phyloP scores from a whole-genome alignment of 1,140 invertebrate species.

The Thaumatotibia leucotreta region DNA sequence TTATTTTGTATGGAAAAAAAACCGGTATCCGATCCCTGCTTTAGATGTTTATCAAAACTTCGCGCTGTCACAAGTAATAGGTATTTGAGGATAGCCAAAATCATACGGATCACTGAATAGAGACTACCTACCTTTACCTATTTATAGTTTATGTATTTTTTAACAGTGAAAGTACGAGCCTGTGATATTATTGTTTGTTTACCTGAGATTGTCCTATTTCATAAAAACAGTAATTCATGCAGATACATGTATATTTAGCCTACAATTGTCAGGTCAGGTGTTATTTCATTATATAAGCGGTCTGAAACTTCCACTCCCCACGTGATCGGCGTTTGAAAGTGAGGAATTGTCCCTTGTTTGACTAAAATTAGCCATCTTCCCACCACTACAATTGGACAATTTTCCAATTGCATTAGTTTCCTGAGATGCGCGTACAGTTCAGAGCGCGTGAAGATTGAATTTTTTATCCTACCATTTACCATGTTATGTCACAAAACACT shows the following conservation, averaged over 20 bases:
- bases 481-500: too few species aligned
- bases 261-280: not conserved
- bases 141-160: too few species aligned
- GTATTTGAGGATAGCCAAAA: too few species aligned
- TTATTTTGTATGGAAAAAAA: too few species aligned
- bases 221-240: not conserved
- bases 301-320: not conserved
- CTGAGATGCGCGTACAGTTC: conserved; percentile 46
- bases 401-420: conserved; percentile 69
- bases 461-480: conserved; percentile 15
- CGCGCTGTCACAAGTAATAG: too few species aligned
- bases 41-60: too few species aligned
- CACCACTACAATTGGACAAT: conserved; percentile 65
- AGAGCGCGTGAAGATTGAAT: conserved; percentile 23
- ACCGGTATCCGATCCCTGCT: too few species aligned
- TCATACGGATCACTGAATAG: too few species aligned
- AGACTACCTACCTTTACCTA: too few species aligned
- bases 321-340: conserved; percentile 27
- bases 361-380: conserved; percentile 59
- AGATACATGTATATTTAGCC: not conserved
- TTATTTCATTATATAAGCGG: not conserved
- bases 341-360: conserved; percentile 42
- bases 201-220: too few species aligned
- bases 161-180: too few species aligned
- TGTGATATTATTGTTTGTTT: too few species aligned